Evolutionary conservation across 2,888 invertebrate species (phyloP).

Genomic region (Entomobrya multifasciata): DNA sequence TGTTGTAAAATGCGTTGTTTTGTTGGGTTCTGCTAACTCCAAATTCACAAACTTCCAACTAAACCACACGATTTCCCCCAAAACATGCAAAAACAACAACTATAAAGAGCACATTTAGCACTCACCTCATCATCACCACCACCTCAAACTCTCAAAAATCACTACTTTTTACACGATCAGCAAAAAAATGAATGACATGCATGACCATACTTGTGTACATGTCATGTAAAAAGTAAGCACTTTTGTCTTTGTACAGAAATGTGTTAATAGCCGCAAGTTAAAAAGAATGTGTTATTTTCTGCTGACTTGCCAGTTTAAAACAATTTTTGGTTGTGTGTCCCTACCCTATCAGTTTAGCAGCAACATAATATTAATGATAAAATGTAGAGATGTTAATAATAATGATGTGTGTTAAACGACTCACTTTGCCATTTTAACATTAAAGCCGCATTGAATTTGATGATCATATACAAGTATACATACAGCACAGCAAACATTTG

Average conservation of each 20-base stretch:
- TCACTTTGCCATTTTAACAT: conserved; percentile 39
- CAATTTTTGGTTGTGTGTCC: conserved; percentile 37
- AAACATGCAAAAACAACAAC: conserved; percentile 24
- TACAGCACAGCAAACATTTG: conserved; percentile 2
- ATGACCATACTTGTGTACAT: conserved; percentile 52
- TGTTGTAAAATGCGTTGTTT: neutral
- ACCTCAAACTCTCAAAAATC: neutral
- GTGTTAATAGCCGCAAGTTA: conserved; percentile 69
- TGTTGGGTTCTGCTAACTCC: conserved; percentile 7
- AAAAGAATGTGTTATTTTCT: conserved; percentile 38
- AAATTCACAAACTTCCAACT: conserved; percentile 26
- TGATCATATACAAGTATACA: neutral
- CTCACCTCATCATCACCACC: conserved; percentile 31
- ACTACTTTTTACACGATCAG: conserved; percentile 14
- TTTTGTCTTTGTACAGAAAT: conserved; percentile 48
- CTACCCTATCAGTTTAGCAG: conserved; percentile 11
- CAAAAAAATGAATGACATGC: conserved; percentile 51
- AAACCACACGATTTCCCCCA: conserved; percentile 51
- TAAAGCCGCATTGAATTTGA: conserved; percentile 13
- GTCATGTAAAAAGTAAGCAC: conserved; percentile 52
- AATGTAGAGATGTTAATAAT: conserved; percentile 50
- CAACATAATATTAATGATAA: conserved; percentile 40
- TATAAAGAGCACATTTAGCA: neutral
- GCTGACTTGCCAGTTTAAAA: conserved; percentile 54
- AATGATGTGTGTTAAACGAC: conserved; percentile 20